Conservation (phyloP, 2,888 invertebrate species). For the Tanytarsus gracilentus region DNA sequence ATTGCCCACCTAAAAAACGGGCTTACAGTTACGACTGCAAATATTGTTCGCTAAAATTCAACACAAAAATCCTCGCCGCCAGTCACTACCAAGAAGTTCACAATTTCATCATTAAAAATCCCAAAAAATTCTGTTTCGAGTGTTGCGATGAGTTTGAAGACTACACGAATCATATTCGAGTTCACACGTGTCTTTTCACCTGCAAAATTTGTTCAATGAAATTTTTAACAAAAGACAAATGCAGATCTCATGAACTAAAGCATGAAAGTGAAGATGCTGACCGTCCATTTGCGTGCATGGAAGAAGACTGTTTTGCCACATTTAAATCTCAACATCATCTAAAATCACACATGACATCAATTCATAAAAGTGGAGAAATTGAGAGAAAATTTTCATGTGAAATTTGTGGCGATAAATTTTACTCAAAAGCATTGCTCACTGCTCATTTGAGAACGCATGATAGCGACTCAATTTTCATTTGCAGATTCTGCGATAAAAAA, state of each 20-base stretch:
- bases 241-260: neutral
- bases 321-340: conserved; percentile 6
- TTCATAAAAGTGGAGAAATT: neutral
- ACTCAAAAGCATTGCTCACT: neutral
- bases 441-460: neutral
- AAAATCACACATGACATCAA: neutral
- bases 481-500: neutral
- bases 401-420: neutral
- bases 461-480: neutral
- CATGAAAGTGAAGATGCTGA: neutral
- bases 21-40: neutral
- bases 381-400: neutral
- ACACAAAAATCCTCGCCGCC: neutral
- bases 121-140: neutral
- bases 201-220: neutral
- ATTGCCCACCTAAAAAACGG: neutral
- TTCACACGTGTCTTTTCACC: neutral
- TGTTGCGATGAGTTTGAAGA: neutral
- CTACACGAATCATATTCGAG: neutral
- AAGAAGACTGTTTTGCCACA: neutral
- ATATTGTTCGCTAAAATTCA: neutral
- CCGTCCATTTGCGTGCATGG: neutral
- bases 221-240: neutral
- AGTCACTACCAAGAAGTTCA: neutral
- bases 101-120: neutral